Conservation (phyloP, 1,140 invertebrate species). For the Pentalonia nigronervosa region DNA sequence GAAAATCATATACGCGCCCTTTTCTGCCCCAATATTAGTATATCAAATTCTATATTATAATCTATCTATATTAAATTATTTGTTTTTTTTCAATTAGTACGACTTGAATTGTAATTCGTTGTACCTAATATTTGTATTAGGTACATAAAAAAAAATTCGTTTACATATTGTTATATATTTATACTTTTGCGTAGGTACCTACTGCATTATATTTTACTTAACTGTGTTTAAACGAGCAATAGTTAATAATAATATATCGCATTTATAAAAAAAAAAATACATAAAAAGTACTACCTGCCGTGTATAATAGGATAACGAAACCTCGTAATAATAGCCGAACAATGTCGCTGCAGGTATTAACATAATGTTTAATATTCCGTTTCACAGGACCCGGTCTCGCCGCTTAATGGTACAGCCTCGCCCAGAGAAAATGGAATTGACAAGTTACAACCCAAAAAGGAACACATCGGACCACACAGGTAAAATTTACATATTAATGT, state of each 20-base stretch:
- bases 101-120: neutral
- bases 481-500: constrained; percentile 63
- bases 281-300: neutral
- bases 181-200: neutral
- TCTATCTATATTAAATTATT: neutral
- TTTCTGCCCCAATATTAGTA: neutral
- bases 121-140: neutral
- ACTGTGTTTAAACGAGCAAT: neutral
- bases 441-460: constrained; percentile 70
- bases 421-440: constrained; percentile 82
- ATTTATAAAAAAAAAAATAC: neutral
- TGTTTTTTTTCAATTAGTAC: neutral
- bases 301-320: constrained; percentile 6
- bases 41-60: neutral
- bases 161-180: neutral
- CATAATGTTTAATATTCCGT: constrained; percentile 39
- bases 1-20: neutral
- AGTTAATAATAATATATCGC: neutral
- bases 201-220: constrained; percentile 2
- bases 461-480: constrained; percentile 68
- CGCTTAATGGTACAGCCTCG: constrained; percentile 78
- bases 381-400: constrained; percentile 69
- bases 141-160: neutral
- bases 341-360: constrained; percentile 23
- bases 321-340: constrained; percentile 11